Evolutionary conservation across 2,113 vertebrate genomes (phyloP), one percentile per base, ranked within the genome.

Genomic region (Gymnobelideus leadbeateri): DNA sequence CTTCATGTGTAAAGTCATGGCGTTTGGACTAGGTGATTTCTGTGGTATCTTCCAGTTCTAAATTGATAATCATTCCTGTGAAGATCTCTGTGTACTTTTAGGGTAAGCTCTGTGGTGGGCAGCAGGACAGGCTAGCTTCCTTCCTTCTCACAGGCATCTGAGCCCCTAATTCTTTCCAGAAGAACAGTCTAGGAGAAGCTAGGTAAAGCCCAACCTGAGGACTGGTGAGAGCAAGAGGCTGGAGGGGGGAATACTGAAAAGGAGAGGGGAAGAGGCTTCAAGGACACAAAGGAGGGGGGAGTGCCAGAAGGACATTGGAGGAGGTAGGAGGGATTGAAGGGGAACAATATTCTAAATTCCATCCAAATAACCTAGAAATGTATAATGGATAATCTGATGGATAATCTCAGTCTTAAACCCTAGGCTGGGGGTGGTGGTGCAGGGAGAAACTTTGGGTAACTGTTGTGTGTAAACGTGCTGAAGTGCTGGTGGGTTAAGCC

Each of bases 131-230:
- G 26, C 43, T 89, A 90, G 92, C 68, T 93, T 89, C 91, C 91
- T 92, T 92, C 96, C 91, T 97, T 95, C 92, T 57, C 89, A 93
- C 92, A 97, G 97, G 97, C 96, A 97, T 93, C n/a, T 95, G 91
- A 90, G 3, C 21, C 93, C 92, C 53, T n/a, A 16, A 51, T 92
- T 57, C 77, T 77, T 77, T 92, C 96, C 93, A 91, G 93, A 94
- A 49, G 95, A 96, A 91, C 91, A 93, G 50, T 91, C 55, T 61
- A 77, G 93, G 91, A 97, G 90, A 91, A 95, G 68, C 92, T 95
- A 94, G 94, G 97, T 91, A 94, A 96, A 97, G 96, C 95, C 98
- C 97, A 98, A 95, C 92, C 92, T 96, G 96, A 95, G 96, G 96
- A 95, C 91, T 96, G 95, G 95, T 55, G 51, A 46, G 84, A 90